Evolutionary conservation across 2,797 vertebrate genomes (phyloP).

Genomic region (Xenopus petersii): DNA sequence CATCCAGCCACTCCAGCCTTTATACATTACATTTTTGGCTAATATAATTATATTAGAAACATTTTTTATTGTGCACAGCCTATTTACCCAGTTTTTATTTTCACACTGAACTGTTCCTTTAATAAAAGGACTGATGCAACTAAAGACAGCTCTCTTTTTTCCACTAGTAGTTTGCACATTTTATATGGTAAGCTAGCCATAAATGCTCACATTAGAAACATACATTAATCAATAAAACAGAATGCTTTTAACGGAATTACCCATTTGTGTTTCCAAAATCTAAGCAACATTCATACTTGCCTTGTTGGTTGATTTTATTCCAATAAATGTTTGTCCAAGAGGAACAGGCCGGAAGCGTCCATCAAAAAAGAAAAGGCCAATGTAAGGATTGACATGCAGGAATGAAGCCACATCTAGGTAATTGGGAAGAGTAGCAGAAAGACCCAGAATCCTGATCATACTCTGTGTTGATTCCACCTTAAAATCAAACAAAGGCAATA

Average conservation of each 20-base stretch:
- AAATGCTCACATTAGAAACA: conserved; percentile 1
- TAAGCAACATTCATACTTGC: conserved; percentile 61
- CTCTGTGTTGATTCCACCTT: conserved; percentile 98
- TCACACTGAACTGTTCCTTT: too few species aligned
- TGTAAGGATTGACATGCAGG: conserved; percentile 92
- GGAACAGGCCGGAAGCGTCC: conserved; percentile 93
- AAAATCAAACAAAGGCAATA: conserved; percentile 36
- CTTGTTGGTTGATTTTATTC: conserved; percentile 90
- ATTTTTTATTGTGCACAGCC: too few species aligned
- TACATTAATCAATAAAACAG: neutral
- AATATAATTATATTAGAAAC: too few species aligned
- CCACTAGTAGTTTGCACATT: neutral
- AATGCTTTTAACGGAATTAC: conserved; percentile 4
- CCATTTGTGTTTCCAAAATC: neutral
- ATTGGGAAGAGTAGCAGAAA: conserved; percentile 95
- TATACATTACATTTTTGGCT: too few species aligned
- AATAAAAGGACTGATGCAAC: too few species aligned
- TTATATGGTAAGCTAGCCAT: neutral
- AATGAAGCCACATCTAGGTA: conserved; percentile 92
- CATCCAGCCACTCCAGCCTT: too few species aligned
- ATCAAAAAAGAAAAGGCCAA: conserved; percentile 96
- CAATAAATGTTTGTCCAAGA: conserved; percentile 91
- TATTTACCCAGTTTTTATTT: too few species aligned
- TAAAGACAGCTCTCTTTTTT: too few species aligned
- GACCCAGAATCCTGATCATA: conserved; percentile 96